phyloP scores from a whole-genome alignment of 2,888 invertebrate species.

The Pyrochroa serraticornis region DNA sequence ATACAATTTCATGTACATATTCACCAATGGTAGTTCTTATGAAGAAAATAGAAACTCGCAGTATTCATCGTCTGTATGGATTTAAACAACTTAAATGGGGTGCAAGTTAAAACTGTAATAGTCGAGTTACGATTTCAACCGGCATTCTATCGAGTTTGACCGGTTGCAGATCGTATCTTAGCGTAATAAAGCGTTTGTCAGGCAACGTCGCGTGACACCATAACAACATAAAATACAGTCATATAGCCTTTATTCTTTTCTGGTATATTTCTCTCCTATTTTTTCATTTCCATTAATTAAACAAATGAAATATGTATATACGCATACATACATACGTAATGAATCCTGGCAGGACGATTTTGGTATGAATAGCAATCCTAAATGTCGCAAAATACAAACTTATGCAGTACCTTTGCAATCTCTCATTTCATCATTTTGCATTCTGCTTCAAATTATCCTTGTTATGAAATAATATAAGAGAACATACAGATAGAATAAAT shows the following conservation, averaged over 20 bases:
- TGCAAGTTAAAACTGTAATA: constrained; percentile 43
- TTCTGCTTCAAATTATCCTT: too few species aligned
- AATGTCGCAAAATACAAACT: constrained; percentile 10
- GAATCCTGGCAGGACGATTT: constrained; percentile 26
- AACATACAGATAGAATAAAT: too few species aligned
- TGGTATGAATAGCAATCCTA: constrained; percentile 8
- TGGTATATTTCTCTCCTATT: constrained; percentile 43
- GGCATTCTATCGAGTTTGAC: constrained; percentile 50
- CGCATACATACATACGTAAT: constrained; percentile 43
- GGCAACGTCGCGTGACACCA: constrained; percentile 56
- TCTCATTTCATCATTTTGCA: constrained; percentile 14
- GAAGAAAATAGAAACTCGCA: too few species aligned
- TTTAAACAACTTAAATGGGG: constrained; percentile 36
- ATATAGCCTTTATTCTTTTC: constrained; percentile 51
- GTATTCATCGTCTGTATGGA: constrained; percentile 25
- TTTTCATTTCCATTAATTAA: constrained; percentile 54
- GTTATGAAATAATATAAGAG: too few species aligned
- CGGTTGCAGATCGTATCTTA: constrained; percentile 54
- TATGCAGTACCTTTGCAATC: constrained; percentile 5
- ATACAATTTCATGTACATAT: too few species aligned
- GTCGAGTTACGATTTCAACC: constrained; percentile 43
- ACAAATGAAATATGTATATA: constrained; percentile 42
- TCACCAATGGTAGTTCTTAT: too few species aligned
- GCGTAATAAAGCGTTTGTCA: constrained; percentile 55
- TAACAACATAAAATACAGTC: constrained; percentile 57